phyloP scores from a whole-genome alignment of 2,888 invertebrate genomes.

The Onchidella celtica region DNA sequence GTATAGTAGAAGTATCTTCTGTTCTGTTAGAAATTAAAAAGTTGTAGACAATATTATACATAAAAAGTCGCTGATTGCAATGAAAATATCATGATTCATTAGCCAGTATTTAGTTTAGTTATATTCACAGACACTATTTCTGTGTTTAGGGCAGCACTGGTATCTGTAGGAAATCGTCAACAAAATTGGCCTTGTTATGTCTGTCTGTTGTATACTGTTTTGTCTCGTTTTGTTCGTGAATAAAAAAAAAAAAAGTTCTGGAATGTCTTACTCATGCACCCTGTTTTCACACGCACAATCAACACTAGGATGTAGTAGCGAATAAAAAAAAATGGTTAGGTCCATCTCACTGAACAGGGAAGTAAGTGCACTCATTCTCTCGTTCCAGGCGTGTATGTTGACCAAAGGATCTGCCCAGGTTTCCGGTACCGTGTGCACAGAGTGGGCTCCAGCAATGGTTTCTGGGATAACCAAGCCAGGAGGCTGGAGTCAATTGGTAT shows the following conservation, averaged over 20 bases:
- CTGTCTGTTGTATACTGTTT: neutral
- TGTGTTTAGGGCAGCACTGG: no score
- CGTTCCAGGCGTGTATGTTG: slow-evolving; percentile 85
- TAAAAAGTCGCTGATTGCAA: no score
- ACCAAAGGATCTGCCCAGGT: slow-evolving; percentile 87
- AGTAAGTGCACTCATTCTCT: slow-evolving; percentile 47
- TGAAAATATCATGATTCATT: no score
- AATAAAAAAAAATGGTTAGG: slow-evolving; percentile 35
- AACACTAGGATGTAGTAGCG: slow-evolving; percentile 14
- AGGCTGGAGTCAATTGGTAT: slow-evolving; percentile 86
- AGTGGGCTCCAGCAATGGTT: slow-evolving; percentile 81
- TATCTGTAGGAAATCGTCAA: no score
- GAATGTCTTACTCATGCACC: neutral
- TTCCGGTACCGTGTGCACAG: slow-evolving; percentile 88
- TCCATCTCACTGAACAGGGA: neutral
- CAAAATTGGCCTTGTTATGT: neutral
- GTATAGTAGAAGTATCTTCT: no score
- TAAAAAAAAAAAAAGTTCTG: neutral
- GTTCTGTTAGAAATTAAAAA: no score
- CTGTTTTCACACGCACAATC: neutral
- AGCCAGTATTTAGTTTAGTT: no score
- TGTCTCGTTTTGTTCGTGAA: slow-evolving; percentile 1
- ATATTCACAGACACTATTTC: no score
- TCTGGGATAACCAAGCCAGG: slow-evolving; percentile 86
- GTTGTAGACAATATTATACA: no score